A percentile compares a stretch with the other conserved stretches of the same genome.
These are phyloP conservation scores for Myiotriccus ornatus DNA, from an alignment of 2,797 vertebrate genomes.

Conservation along the genomic window DNA sequence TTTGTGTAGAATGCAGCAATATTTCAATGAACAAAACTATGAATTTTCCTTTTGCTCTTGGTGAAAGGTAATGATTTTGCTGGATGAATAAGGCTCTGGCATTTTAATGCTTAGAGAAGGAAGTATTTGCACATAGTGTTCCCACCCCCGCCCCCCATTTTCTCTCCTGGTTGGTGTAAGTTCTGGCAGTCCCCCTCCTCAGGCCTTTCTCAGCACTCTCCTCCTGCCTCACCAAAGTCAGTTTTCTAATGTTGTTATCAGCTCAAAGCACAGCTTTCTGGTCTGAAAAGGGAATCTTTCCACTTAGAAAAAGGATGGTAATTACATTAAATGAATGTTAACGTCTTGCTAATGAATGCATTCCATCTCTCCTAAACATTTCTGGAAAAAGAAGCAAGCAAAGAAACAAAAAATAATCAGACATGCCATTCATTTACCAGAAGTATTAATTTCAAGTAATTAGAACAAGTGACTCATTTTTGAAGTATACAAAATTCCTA, in stretches of 20 bases:
- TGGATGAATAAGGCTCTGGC: not conserved
- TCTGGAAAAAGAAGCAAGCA: slow-evolving; percentile 40
- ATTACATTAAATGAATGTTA: slow-evolving; percentile 54
- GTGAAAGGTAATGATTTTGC: slow-evolving; percentile 41
- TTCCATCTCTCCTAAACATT: slow-evolving; percentile 50
- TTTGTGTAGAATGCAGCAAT: not conserved
- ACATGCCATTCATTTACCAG: slow-evolving; percentile 22
- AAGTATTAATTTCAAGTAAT: slow-evolving; percentile 58
- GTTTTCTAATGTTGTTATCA: slow-evolving; percentile 5
- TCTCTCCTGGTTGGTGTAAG: not conserved
- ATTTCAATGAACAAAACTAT: not conserved
- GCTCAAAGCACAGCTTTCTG: not conserved
- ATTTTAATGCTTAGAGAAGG: not conserved
- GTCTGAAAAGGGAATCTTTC: slow-evolving; percentile 40
- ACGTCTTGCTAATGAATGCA: slow-evolving; percentile 56
- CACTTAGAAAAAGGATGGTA: slow-evolving; percentile 22
- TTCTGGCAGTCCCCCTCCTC: not conserved
- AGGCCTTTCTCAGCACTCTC: not conserved
- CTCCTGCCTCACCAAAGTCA: not conserved
- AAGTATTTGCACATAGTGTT: not conserved
- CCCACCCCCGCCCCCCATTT: not conserved
- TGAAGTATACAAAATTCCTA: not conserved
- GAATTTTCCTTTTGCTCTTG: slow-evolving; percentile 6
- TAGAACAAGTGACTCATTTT: slow-evolving; percentile 47
- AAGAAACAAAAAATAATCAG: slow-evolving; percentile 53